phyloP scores from a whole-genome alignment of 2,113 vertebrate species.

The Limanda limanda region DNA sequence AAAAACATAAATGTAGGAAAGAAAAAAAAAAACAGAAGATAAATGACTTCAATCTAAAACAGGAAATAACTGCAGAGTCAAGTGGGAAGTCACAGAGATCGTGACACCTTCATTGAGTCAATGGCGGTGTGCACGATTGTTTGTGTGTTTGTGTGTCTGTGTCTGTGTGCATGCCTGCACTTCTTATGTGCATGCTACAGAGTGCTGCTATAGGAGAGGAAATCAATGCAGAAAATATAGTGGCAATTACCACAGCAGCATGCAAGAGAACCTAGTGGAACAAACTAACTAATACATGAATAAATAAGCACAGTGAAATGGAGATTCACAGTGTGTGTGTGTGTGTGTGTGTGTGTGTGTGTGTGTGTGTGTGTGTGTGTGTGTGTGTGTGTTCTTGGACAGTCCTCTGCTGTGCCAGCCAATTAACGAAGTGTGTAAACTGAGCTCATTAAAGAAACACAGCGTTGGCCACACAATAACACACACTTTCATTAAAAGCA shows the following conservation, averaged over 20 bases:
- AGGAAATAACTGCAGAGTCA: background rate
- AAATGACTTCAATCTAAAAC: background rate
- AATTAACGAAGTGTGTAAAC: constrained; percentile 83
- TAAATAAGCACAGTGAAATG: constrained; percentile 79
- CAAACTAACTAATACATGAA: constrained; percentile 82
- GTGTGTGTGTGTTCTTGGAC: constrained; percentile 51
- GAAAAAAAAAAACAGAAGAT: background rate
- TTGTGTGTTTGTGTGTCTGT: constrained; percentile 19
- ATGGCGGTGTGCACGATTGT: constrained; percentile 12
- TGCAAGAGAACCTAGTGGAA: constrained; percentile 78
- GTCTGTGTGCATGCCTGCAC: background rate
- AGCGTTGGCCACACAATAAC: constrained; percentile 44
- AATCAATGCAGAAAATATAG: constrained; percentile 84
- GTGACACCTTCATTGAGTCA: constrained; percentile 1
- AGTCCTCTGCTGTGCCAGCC: constrained; percentile 67
- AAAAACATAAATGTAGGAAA: background rate
- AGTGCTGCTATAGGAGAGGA: constrained; percentile 26
- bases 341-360: constrained; percentile 45
- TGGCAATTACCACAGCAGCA: constrained; percentile 80
- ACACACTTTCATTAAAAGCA: constrained; percentile 44
- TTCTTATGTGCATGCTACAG: background rate
- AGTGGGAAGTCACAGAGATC: background rate
- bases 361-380: constrained; percentile 35
- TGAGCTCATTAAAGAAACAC: constrained; percentile 80
- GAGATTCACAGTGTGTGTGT: constrained; percentile 57